Evolutionary conservation across 2,797 vertebrate genomes (phyloP).

Genomic region (Poliocrania exsul): DNA sequence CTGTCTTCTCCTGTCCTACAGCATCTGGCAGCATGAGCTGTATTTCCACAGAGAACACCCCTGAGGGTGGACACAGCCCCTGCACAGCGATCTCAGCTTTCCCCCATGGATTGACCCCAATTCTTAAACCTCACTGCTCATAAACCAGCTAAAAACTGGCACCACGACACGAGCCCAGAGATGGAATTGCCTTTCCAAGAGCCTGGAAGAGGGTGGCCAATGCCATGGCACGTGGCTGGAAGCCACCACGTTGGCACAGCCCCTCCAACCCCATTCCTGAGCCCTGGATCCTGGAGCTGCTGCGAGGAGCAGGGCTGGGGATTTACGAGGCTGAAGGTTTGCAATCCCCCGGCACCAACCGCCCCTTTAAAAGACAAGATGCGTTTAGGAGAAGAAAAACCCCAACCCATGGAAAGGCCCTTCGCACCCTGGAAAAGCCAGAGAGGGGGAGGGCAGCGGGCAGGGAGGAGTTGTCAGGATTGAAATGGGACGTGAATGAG

Average conservation of each 20-base stretch:
- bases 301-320: fast-evolving
- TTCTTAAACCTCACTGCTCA: fast-evolving
- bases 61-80: neutral
- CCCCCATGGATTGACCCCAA: fast-evolving
- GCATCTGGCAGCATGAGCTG: too few relatives aligned
- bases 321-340: fast-evolving
- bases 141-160: fast-evolving
- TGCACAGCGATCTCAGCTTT: fast-evolving
- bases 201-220: fast-evolving
- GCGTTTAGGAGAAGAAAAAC: neutral
- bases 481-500: slow-evolving; percentile 51
- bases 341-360: neutral
- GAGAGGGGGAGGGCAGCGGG: neutral
- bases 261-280: neutral
- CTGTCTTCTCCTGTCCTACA: fast-evolving
- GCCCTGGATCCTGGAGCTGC: neutral
- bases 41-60: neutral
- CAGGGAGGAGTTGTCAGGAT: slow-evolving; percentile 29
- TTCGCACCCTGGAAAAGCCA: neutral
- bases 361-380: fast-evolving
- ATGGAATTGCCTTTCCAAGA: fast-evolving
- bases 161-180: fast-evolving
- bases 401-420: neutral
- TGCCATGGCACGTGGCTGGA: fast-evolving
- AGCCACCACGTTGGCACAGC: fast-evolving